Base-by-base conservation (phyloP, 2,797 vertebrate species). In the Perdix hodgsoniae region DNA sequence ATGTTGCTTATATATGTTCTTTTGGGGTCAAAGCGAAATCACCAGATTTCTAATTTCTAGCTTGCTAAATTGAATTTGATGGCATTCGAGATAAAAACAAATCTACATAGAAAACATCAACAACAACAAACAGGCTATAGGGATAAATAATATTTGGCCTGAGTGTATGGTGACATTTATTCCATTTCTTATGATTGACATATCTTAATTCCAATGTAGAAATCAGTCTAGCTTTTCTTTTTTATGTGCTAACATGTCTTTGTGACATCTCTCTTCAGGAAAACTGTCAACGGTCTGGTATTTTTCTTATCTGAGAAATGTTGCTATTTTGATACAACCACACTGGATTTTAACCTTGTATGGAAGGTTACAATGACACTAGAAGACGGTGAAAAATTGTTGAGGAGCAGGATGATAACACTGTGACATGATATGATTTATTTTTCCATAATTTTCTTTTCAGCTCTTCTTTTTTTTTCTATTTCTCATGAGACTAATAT, bases 261-360 rank as follows among this genome's bases (percentile, higher is more conserved):
- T 82, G 33, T 57, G 94, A 88, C 27, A 89, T 56, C 10, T 78
- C 35, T 64, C 19, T 91, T 57, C 49, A 64, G 66, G 37, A 95
- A 94, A 91, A 69, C 56, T 80, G 78, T 66, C 72, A 63, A 33
- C 29, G 35, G 60, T 50, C 63, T 13, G 70, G 65, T 72, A 89
- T 90, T 94, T 95, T 93, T 86, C 76, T 70, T 52, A 61, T n/a
- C 40, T 91, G 67, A 96, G 33, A 74, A 93, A 81, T 18, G 40
- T 75, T 83, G 44, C 54, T 94, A 67, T 94, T 92, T 91, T 96
- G 50, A 94, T 94, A 83, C 78, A 94, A 91, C 66, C 77, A 86
- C 81, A 71, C 49, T 75, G 96, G 94, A 92, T 90, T 96, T 97
- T 96, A 94, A 96, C 95, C 93, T 97, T 95, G 95, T 89, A 76